phyloP scores from a whole-genome alignment of 2,888 invertebrate genomes.

The Ametastegia equiseti region DNA sequence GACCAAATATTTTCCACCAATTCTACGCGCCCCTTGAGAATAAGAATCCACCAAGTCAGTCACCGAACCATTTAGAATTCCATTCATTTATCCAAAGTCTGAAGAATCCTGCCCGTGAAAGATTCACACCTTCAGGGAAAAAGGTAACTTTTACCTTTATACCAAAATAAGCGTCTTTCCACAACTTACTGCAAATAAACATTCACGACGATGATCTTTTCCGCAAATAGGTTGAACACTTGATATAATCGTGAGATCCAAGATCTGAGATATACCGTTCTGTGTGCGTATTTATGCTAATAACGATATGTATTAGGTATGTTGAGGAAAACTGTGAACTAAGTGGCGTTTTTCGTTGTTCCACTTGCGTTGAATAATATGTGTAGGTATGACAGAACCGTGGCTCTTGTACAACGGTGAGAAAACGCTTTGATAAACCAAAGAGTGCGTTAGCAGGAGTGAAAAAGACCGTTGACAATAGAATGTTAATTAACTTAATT shows the following conservation, averaged over 20 bases:
- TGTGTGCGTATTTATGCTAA: neutral
- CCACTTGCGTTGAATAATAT: too few relatives aligned
- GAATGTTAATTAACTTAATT: slow-evolving; percentile 10
- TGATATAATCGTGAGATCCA: slow-evolving; percentile 3
- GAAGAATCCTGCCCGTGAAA: neutral
- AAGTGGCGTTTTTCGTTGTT: too few relatives aligned
- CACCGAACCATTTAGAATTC: neutral
- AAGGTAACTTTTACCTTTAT: too few relatives aligned
- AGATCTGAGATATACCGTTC: neutral
- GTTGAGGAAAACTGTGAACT: neutral
- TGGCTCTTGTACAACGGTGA: neutral
- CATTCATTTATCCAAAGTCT: neutral
- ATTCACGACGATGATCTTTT: neutral
- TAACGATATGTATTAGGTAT: neutral
- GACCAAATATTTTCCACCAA: slow-evolving; percentile 35
- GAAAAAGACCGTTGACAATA: slow-evolving; percentile 6
- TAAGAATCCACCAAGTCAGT: neutral
- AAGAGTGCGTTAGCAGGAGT: neutral
- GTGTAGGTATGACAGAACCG: neutral
- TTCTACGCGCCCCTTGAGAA: slow-evolving; percentile 15
- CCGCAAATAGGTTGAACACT: neutral
- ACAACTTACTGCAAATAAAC: neutral
- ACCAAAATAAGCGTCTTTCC: neutral
- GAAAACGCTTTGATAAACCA: neutral
- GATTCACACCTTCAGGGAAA: too few relatives aligned